A percentile compares a stretch with the other conserved stretches of the same genome.
Evolutionary conservation across 2,888 invertebrate species (phyloP).

Genomic region (Erebia palarica): DNA sequence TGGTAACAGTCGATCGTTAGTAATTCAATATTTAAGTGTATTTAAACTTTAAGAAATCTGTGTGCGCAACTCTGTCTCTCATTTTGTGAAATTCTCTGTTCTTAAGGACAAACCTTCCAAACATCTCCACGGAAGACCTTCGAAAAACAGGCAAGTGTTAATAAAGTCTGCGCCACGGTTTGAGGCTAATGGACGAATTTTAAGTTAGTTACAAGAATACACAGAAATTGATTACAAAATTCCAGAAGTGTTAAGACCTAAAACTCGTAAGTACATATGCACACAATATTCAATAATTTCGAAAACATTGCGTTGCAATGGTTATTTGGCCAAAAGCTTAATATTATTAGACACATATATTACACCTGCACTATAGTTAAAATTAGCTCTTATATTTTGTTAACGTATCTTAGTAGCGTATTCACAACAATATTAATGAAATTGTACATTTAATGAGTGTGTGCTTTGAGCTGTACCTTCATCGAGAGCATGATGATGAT

Average conservation of each 20-base stretch:
- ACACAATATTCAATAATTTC: conserved; percentile 34
- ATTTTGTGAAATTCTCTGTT: conserved; percentile 70
- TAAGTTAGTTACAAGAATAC: conserved; percentile 48
- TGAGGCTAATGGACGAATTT: conserved; percentile 60
- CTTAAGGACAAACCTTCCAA: conserved; percentile 85
- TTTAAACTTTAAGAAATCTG: conserved; percentile 54
- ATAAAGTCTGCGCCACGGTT: conserved; percentile 71
- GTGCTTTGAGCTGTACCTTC: conserved; percentile 28
- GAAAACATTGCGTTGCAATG: conserved; percentile 33
- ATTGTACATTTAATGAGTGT: conserved; percentile 1
- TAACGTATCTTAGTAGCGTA: neutral
- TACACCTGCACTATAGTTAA: conserved; percentile 1
- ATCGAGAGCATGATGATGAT: conserved; percentile 29
- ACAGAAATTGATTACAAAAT: conserved; percentile 33
- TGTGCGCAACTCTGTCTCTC: conserved; percentile 72
- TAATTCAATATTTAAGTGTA: conserved; percentile 54
- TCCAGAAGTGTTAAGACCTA: conserved; percentile 48
- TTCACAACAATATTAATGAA: conserved; percentile 1
- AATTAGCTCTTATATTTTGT: conserved; percentile 11
- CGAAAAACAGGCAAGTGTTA: conserved; percentile 77
- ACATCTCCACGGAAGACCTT: conserved; percentile 86
- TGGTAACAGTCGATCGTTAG: conserved; percentile 64
- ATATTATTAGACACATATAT: conserved; percentile 18
- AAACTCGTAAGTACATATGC: conserved; percentile 38
- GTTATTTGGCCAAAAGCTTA: conserved; percentile 14